Base-by-base conservation (phyloP, 2,888 invertebrate species). In the Trissolcus brochymenae region DNA sequence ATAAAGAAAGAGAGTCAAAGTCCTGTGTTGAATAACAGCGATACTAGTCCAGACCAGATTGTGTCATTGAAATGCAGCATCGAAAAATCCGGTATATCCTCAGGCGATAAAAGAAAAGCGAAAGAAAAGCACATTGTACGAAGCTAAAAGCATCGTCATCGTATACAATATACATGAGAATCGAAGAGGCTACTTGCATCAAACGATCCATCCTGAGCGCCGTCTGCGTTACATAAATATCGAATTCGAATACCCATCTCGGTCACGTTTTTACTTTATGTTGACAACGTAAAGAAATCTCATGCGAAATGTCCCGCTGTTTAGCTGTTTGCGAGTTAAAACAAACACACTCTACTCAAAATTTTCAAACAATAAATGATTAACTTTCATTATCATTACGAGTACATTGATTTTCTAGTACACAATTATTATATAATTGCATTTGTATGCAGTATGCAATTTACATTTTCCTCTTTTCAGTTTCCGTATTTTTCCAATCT, bases 181-280 rank as follows among this genome's bases (percentile, higher is more conserved):
- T 76, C 76, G 76, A 76, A 76, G 76, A 71, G 66, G 76, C 71
- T 66, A 71, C 76, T 76, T 76, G 76, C 62, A 25, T 41, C 46
- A 56, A 76, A 71, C 76, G 66, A 64, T 65, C 55, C 51, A 55
- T 59, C 70, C 60, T 75, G 54, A 74, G 78, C 80, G 75, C 75
- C 64, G 76, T 70, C 79, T 75, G 61, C 81, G 74, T 81, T 80
- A 82, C 82, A 85, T 84, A 84, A 85, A 85, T 85, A 85, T 81
- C 83, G 84, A 85, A 84, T 83, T 65, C 65, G 51, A 43, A 68
- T 60, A 67, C 53, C 53, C 7, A 43, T 62, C 49, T 62, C 43
- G 21, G 4, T 14, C 41, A 43, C 49, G 1, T 65, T 56, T 46
- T 53, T 21, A 49, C 65, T 21, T 55, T 35, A 40, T 13, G 56